phyloP scores from a whole-genome alignment of 2,113 vertebrate genomes.

The Eulemur macaco region DNA sequence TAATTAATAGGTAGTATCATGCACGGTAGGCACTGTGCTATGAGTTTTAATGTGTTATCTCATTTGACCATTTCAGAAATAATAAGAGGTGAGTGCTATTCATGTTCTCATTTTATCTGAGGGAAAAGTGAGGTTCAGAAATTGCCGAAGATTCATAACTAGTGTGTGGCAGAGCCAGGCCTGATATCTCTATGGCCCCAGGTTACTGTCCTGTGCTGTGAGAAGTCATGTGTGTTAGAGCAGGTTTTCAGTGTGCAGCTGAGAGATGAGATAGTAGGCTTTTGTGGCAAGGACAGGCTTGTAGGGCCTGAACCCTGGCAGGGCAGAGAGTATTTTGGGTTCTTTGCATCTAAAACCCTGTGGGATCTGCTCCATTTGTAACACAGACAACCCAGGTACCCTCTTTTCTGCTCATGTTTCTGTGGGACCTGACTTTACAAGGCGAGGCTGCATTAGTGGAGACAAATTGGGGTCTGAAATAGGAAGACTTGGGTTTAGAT shows the following conservation, averaged over 20 bases:
- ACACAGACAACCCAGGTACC: rapidly evolving
- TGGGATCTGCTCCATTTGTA: not conserved
- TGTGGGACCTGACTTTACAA: not conserved
- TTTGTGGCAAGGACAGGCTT: not conserved
- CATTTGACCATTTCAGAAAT: conserved; percentile 42
- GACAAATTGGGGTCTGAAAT: not conserved
- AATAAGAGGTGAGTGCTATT: not conserved
- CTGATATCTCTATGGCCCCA: rapidly evolving
- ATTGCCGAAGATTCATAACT: not conserved
- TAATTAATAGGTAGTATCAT: conserved; percentile 63
- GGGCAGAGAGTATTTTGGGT: not conserved
- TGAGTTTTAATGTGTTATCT: not conserved
- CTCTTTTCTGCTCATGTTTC: not conserved
- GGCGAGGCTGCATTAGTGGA: not conserved
- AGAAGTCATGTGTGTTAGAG: not conserved
- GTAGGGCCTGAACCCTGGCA: not conserved
- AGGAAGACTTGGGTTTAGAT: not conserved
- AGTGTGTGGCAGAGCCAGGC: not conserved
- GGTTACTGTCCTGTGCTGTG: not conserved
- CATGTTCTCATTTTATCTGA: not conserved
- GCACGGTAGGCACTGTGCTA: not conserved
- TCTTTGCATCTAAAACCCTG: not conserved
- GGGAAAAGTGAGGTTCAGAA: not conserved
- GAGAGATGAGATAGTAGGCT: not conserved
- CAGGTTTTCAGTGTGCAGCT: not conserved